phyloP scores from a whole-genome alignment of 1,140 invertebrate genomes.

The Leptinotarsa lineolata region DNA sequence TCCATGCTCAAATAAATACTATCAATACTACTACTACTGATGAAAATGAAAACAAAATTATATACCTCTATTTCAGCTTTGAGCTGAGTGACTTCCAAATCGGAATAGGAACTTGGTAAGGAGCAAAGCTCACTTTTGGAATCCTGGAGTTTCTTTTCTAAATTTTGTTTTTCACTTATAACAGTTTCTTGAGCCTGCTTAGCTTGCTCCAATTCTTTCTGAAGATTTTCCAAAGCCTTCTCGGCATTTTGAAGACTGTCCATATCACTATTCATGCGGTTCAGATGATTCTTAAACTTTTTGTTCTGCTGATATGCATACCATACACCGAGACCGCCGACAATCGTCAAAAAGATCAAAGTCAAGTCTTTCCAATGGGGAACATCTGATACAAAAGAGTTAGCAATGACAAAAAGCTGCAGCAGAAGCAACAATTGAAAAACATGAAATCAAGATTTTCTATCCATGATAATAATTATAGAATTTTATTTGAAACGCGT shows the following conservation, averaged over 20 bases:
- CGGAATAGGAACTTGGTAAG: slow-evolving; percentile 74
- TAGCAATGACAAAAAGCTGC: no score
- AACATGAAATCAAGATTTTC: no score
- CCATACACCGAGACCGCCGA: slow-evolving; percentile 87
- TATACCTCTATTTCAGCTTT: slow-evolving; percentile 81
- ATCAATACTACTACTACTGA: no score
- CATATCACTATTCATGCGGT: slow-evolving; percentile 91
- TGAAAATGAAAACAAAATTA: no score
- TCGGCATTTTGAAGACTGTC: slow-evolving; percentile 89
- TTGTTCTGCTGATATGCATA: slow-evolving; percentile 88
- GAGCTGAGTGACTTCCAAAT: slow-evolving; percentile 79
- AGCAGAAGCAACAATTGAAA: no score
- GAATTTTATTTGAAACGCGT: no score
- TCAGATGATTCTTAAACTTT: slow-evolving; percentile 80
- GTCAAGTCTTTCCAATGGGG: slow-evolving; percentile 86
- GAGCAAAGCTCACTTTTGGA: slow-evolving; percentile 62
- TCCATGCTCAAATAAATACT: no score
- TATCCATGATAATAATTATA: neutral
- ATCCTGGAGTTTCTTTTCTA: slow-evolving; percentile 78
- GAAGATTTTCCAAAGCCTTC: slow-evolving; percentile 80
- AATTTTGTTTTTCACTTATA: slow-evolving; percentile 78
- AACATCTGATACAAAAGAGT: slow-evolving; percentile 62
- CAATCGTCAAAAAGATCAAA: slow-evolving; percentile 78
- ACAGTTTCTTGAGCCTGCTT: slow-evolving; percentile 73
- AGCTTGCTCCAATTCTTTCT: slow-evolving; percentile 69